phyloP scores from a whole-genome alignment of 1,140 invertebrate genomes.

The roundworm (Caenorhabditis elegans) region DNA sequence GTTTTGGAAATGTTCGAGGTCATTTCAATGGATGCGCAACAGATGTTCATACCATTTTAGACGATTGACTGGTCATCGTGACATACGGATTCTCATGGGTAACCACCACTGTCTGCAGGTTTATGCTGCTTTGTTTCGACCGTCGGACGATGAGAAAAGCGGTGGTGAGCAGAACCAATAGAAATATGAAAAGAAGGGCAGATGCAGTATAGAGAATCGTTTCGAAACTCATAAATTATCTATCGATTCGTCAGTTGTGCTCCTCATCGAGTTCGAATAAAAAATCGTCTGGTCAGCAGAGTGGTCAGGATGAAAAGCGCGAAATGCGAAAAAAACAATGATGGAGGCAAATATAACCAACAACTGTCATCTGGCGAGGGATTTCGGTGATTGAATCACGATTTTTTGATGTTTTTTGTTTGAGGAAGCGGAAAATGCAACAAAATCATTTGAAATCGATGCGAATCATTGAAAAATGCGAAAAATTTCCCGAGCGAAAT shows the following conservation, averaged over 20 bases:
- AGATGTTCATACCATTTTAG: conserved; percentile 14
- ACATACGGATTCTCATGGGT: conserved; percentile 25
- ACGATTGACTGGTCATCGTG: conserved; percentile 12
- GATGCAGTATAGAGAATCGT: not conserved
- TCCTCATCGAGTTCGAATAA: not conserved
- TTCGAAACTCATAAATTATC: conserved; percentile 23
- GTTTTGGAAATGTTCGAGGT: conserved; percentile 6
- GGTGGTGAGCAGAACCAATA: not conserved
- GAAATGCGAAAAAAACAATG: not conserved
- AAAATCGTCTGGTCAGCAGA: not conserved
- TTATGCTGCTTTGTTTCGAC: conserved; percentile 7
- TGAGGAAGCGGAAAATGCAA: not conserved
- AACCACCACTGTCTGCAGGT: conserved; percentile 15
- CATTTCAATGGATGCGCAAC: not conserved
- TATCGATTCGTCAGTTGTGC: not conserved
- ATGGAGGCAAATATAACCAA: conserved; percentile 18
- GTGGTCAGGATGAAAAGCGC: too few relatives aligned
- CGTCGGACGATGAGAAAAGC: not conserved
- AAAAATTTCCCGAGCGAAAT: not conserved
- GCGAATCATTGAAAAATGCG: not conserved
- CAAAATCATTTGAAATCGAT: not conserved
- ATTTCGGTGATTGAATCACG: not conserved
- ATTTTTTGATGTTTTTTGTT: not conserved
- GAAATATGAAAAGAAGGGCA: not conserved
- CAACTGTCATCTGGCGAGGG: conserved; percentile 2